phyloP scores from a whole-genome alignment of 1,140 invertebrate genomes.

The Orchesella cincta region DNA sequence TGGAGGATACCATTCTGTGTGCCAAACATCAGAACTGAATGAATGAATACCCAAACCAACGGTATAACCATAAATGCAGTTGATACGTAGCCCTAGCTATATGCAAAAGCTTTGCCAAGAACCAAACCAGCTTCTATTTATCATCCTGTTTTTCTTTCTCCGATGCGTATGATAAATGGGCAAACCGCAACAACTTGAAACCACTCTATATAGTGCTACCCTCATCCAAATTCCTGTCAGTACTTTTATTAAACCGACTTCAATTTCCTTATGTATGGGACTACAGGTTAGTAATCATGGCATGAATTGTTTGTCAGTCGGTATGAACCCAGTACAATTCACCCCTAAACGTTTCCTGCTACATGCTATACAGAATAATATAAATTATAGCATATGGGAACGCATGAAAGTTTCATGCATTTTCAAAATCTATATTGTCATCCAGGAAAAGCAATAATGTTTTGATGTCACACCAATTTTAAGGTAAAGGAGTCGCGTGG shows the following conservation, averaged over 20 bases:
- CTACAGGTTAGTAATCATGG: neutral
- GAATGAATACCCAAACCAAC: no score
- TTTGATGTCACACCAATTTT: neutral
- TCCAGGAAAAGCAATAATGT: neutral
- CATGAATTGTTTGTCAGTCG: neutral
- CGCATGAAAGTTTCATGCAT: conserved; percentile 4
- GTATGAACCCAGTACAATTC: neutral
- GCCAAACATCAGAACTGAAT: no score
- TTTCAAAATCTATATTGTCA: neutral
- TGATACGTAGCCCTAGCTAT: no score
- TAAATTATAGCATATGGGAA: neutral
- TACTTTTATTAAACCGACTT: conserved; percentile 11
- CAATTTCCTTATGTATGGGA: neutral
- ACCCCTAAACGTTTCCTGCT: neutral
- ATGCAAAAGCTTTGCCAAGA: no score
- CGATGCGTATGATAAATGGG: neutral
- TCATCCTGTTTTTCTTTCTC: no score
- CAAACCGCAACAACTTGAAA: neutral
- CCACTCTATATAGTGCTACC: neutral
- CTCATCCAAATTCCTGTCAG: conserved; percentile 10
- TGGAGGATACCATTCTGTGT: no score
- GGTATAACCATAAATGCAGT: no score
- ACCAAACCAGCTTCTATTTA: no score
- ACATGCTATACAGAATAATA: neutral
- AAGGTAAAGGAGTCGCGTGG: neutral